Percentiles rank a stretch among this genome's conserved stretches.
Conservation (phyloP, 2,113 vertebrate species). For the Pseudois nayaur region DNA sequence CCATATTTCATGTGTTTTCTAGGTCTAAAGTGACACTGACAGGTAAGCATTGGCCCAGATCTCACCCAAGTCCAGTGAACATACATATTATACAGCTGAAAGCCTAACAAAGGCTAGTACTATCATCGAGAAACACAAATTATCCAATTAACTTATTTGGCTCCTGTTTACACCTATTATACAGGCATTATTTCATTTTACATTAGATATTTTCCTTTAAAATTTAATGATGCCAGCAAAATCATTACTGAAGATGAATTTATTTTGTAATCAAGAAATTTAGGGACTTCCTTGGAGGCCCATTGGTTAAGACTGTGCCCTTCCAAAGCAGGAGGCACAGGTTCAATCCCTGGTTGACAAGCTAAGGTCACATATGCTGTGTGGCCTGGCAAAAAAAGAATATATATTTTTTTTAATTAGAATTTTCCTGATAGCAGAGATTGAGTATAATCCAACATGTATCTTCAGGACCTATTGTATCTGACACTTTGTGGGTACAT, state of each 20-base stretch:
- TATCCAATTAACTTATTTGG: not conserved
- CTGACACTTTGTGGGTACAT: not conserved
- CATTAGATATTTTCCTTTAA: not conserved
- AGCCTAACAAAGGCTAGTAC: not conserved
- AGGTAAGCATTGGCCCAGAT: not conserved
- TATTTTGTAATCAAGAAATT: not conserved
- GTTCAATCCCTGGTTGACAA: not conserved
- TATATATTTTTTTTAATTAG: not conserved
- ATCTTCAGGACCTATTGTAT: not conserved
- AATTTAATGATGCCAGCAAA: not conserved
- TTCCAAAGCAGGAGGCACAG: not conserved
- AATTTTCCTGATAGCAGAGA: not conserved
- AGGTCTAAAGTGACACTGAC: not conserved
- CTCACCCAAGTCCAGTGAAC: not conserved
- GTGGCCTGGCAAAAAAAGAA: not conserved
- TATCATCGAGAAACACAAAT: not conserved
- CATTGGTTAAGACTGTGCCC: not conserved
- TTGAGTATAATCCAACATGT: not conserved
- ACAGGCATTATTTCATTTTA: not conserved
- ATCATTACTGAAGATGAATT: not conserved
- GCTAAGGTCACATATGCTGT: not conserved
- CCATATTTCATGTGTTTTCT: not conserved
- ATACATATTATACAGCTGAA: not conserved
- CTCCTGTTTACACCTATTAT: not conserved
- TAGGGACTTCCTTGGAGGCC: not conserved